A percentile compares a stretch with the other conserved stretches of the same genome.
Conservation (phyloP, 2,797 vertebrate species). For the Chromis chromis region DNA sequence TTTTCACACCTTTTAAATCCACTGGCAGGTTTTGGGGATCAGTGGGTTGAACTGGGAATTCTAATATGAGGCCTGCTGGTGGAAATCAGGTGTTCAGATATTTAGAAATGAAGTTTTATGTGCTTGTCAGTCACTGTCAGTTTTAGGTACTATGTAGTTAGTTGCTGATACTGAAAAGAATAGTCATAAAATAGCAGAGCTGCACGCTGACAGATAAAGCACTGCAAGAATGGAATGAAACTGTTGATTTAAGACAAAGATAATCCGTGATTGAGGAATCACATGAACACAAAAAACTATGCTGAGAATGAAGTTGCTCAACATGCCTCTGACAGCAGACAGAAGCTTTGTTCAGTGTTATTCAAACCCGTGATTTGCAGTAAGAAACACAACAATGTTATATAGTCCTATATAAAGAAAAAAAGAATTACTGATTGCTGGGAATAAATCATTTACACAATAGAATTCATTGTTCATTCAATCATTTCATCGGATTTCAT, state of each 20-base stretch:
- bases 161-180: too few species aligned
- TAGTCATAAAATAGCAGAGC: too few species aligned
- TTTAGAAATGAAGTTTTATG: not conserved
- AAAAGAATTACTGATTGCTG: not conserved
- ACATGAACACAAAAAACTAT: too few species aligned
- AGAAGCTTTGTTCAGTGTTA: not conserved
- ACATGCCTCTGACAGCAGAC: not conserved
- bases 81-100: too few species aligned
- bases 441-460: not conserved
- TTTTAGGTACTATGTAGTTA: too few species aligned
- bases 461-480: too few species aligned
- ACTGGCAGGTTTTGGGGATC: too few species aligned
- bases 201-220: not conserved
- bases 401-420: too few species aligned
- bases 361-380: not conserved
- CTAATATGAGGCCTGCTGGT: not conserved
- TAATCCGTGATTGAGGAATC: too few species aligned
- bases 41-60: not conserved
- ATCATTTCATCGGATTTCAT: not conserved
- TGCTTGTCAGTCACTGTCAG: not conserved
- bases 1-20: too few species aligned
- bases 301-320: not conserved
- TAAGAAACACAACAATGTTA: too few species aligned
- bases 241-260: not conserved
- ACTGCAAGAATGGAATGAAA: not conserved